Conservation (phyloP, 2,113 vertebrate species). For the Amblyornis subalaris region DNA sequence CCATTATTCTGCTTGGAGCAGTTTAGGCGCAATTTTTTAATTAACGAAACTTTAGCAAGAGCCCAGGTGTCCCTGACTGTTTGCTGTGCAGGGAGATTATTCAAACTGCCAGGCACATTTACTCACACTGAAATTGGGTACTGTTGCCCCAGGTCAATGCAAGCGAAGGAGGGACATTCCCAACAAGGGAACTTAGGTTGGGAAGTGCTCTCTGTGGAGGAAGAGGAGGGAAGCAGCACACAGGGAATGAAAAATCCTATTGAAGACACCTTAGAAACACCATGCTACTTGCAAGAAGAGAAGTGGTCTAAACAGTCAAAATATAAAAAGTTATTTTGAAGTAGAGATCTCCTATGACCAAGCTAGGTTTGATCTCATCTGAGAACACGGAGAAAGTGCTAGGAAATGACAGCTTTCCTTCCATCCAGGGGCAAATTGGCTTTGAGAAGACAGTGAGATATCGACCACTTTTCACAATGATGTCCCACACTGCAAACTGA, state of each 20-base stretch:
- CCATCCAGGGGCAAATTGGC: neutral
- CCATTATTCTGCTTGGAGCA: conserved; percentile 32
- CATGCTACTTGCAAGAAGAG: neutral
- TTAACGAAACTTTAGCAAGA: conserved; percentile 20
- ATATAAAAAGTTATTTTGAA: neutral
- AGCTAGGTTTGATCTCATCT: neutral
- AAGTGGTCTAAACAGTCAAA: neutral
- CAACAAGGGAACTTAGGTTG: neutral
- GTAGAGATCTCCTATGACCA: neutral
- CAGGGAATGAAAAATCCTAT: neutral
- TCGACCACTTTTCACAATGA: neutral
- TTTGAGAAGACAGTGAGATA: neutral
- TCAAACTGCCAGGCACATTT: neutral
- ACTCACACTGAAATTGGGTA: neutral
- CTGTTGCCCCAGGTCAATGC: neutral
- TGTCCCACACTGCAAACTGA: neutral
- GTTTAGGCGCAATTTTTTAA: conserved; percentile 18
- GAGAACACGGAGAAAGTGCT: neutral
- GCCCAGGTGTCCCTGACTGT: neutral
- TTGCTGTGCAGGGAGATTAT: conserved; percentile 3
- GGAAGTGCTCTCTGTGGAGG: neutral
- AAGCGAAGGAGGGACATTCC: neutral
- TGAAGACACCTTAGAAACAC: neutral
- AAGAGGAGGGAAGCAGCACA: neutral
- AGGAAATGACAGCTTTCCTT: neutral